Conservation (phyloP, 1,140 invertebrate species). For the Papilio polytes region DNA sequence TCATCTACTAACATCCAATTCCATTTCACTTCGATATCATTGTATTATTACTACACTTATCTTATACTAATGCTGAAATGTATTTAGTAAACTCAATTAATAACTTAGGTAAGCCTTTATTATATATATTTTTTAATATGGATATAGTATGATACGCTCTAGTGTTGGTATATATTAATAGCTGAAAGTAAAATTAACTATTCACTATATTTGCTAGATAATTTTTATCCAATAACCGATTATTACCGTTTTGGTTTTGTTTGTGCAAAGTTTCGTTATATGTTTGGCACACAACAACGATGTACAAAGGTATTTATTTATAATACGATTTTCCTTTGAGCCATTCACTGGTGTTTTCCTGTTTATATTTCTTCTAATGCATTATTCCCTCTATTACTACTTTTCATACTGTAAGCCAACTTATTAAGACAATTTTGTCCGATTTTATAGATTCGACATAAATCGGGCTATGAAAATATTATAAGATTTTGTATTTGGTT, state of each 20-base stretch:
- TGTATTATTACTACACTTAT: not conserved
- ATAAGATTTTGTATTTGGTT: not conserved
- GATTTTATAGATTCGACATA: not conserved
- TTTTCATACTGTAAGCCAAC: not conserved
- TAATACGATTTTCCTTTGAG: slow-evolving; percentile 14
- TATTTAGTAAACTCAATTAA: not conserved
- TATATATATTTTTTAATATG: no score
- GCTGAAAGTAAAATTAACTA: not conserved
- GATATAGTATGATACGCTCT: no score
- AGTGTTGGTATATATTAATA: no score
- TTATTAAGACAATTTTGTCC: not conserved
- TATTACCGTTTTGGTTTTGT: slow-evolving; percentile 11
- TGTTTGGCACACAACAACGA: slow-evolving; percentile 32
- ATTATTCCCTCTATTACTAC: not conserved
- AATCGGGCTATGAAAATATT: not conserved
- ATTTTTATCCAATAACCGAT: not conserved
- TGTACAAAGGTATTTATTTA: slow-evolving; percentile 27
- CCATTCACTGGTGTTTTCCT: slow-evolving; percentile 11
- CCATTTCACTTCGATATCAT: not conserved
- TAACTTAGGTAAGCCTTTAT: not conserved
- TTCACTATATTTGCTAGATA: not conserved
- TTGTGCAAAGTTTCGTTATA: not conserved
- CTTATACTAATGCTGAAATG: not conserved
- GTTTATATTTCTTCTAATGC: not conserved
- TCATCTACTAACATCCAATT: not conserved